These are phyloP conservation scores for Agriopis aurantiaria DNA, from an alignment of 2,888 invertebrate genomes.

Conservation along the genomic window DNA sequence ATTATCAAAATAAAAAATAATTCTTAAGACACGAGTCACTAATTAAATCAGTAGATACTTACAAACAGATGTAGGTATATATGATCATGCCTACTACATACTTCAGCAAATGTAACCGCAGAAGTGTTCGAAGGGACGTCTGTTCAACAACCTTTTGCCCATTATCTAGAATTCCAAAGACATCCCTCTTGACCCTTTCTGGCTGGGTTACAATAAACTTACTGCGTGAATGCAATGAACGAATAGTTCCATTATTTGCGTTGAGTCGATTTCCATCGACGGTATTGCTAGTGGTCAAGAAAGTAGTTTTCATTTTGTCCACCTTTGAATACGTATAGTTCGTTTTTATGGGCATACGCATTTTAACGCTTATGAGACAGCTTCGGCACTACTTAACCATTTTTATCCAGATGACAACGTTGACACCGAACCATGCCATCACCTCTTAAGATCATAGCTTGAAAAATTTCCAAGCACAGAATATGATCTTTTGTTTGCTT, in stretches of 20 bases:
- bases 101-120: conserved; percentile 16
- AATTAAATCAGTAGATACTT: not conserved
- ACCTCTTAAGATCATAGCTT: no score
- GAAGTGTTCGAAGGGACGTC: conserved; percentile 13
- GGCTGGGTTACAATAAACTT: conserved; percentile 19
- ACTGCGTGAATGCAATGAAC: conserved; percentile 4
- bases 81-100: not conserved
- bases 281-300: not conserved
- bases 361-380: no score
- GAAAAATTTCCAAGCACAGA: no score
- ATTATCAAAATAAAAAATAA: no score
- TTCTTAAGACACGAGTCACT: not conserved
- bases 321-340: not conserved
- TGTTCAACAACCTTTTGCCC: conserved; percentile 20
- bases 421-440: no score
- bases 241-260: conserved; percentile 7
- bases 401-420: no score
- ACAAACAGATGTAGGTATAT: not conserved
- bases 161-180: conserved; percentile 33
- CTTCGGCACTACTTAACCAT: no score
- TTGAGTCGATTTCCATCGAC: not conserved
- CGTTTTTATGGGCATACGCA: no score
- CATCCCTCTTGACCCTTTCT: conserved; percentile 26
- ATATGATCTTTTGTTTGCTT: no score
- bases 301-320: no score